Evolutionary conservation across 2,797 vertebrate species (phyloP).

Genomic region (Myotis daubentonii): DNA sequence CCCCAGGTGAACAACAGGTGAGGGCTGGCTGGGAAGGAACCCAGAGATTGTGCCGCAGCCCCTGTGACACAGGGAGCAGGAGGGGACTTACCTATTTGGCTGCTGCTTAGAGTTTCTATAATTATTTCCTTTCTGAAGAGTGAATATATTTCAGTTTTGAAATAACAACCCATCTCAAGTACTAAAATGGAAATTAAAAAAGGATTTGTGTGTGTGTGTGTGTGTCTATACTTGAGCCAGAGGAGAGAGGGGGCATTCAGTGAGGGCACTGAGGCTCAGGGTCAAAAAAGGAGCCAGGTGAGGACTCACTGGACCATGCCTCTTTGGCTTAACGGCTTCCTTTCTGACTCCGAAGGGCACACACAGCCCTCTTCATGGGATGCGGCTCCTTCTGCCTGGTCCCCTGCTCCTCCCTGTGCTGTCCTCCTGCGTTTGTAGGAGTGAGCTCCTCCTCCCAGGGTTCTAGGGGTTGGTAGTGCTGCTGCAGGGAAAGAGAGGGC

Average conservation of each 20-base stretch:
- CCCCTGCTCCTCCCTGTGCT: neutral
- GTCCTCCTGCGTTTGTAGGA: neutral
- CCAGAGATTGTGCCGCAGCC: neutral
- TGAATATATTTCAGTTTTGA: neutral
- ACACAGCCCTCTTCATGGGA: neutral
- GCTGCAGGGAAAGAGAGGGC: neutral
- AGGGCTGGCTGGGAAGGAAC: neutral
- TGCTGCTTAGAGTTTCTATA: neutral
- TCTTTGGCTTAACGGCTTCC: neutral
- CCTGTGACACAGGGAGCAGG: neutral
- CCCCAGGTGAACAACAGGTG: neutral
- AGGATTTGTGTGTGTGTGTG: too few species aligned
- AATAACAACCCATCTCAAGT: neutral
- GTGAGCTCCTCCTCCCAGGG: neutral
- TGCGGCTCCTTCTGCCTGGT: neutral
- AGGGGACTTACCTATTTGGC: neutral
- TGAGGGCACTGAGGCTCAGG: neutral
- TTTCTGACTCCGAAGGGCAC: neutral
- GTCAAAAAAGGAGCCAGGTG: neutral
- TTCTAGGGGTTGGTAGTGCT: neutral
- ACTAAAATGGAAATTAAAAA: conserved; percentile 7
- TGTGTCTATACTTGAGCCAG: neutral
- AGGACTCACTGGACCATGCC: neutral
- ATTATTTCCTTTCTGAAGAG: neutral
- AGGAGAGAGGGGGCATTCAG: neutral